These are phyloP conservation scores for Agrotis clavis DNA, from an alignment of 2,888 invertebrate genomes.

Conservation along the genomic window DNA sequence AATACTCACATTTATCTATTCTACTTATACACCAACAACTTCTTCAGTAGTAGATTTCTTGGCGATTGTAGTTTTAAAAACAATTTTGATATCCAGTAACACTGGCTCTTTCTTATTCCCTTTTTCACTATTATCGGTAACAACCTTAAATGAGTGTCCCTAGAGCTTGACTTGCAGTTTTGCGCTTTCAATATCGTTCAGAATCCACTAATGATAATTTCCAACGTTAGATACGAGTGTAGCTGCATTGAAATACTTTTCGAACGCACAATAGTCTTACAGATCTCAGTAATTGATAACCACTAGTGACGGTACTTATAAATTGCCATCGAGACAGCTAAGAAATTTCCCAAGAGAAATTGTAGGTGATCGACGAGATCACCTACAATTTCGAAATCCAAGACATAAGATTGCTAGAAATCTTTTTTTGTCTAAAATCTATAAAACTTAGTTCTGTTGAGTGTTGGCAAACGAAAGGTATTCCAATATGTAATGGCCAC, in stretches of 20 bases:
- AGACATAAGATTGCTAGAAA: neutral
- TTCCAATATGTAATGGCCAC: constrained; percentile 44
- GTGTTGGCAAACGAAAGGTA: constrained; percentile 22
- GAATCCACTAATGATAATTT: neutral
- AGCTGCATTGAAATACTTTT: neutral
- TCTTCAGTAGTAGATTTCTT: neutral
- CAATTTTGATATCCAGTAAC: neutral
- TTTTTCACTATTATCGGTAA: neutral
- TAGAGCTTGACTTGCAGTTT: too few species aligned
- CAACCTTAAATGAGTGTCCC: too few species aligned
- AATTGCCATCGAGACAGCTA: neutral
- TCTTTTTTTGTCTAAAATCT: neutral
- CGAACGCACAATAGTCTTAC: neutral
- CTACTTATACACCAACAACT: neutral
- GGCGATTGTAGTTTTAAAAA: neutral
- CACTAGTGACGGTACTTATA: neutral
- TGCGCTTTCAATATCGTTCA: neutral
- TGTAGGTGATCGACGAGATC: neutral
- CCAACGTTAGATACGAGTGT: neutral
- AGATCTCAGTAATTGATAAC: neutral
- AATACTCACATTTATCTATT: neutral
- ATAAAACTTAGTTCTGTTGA: constrained; percentile 1
- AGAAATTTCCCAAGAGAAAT: neutral
- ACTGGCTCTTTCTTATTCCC: neutral
- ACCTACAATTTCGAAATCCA: neutral